phyloP scores from a whole-genome alignment of 2,888 invertebrate genomes.

The Eumerus sabulonum region DNA sequence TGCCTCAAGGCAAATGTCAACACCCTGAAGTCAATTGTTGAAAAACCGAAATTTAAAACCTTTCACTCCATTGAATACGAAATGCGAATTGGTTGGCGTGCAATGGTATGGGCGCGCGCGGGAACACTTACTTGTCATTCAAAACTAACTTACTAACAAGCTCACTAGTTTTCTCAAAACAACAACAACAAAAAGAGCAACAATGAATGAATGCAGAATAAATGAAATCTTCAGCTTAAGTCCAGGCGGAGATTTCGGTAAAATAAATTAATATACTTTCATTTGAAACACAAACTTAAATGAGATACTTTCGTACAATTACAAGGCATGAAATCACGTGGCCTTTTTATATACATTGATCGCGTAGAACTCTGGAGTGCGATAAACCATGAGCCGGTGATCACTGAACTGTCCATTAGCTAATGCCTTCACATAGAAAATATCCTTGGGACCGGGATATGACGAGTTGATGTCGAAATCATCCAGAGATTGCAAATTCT shows the following conservation, averaged over 20 bases:
- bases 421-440: conserved; percentile 75
- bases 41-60: not conserved
- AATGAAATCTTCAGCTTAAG: not conserved
- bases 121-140: not conserved
- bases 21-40: not conserved
- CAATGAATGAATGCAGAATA: conserved; percentile 21
- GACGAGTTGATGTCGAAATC: conserved; percentile 52
- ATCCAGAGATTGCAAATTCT: conserved; percentile 67
- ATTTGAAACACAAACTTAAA: conserved; percentile 17
- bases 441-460: conserved; percentile 72
- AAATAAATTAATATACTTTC: conserved; percentile 44
- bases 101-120: not conserved
- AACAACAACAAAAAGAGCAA: conserved; percentile 34
- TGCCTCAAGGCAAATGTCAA: conserved; percentile 21
- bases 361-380: conserved; percentile 76
- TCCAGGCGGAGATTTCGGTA: not conserved
- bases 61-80: not conserved
- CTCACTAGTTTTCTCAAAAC: conserved; percentile 24
- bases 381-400: conserved; percentile 74
- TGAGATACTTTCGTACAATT: conserved; percentile 4
- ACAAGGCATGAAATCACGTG: conserved; percentile 30
- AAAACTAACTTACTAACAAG: not conserved
- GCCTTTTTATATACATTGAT: conserved; percentile 47
- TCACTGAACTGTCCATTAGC: conserved; percentile 76
- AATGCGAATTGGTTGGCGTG: not conserved